Evolutionary conservation across 92 coral and sea anemone genomes (phyloP).

Genomic region (Umimayanthus chanpuru): DNA sequence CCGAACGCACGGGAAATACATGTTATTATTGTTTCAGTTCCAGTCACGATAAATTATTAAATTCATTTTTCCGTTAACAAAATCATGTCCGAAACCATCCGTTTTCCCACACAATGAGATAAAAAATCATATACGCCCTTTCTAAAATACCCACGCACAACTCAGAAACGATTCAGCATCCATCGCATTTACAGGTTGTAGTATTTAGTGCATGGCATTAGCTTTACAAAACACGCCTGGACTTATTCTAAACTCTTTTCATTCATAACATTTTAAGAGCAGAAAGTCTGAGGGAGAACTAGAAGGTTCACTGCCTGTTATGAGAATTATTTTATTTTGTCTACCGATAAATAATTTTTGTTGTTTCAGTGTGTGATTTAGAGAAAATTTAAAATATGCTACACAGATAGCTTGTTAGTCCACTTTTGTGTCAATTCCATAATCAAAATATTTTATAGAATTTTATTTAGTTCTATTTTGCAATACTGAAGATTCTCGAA

Average conservation of each 20-base stretch:
- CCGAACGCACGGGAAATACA: no score
- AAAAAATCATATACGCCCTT: background rate
- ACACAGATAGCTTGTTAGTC: background rate
- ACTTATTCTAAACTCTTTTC: background rate
- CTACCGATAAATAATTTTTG: background rate
- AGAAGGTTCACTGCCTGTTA: background rate
- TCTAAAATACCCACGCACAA: background rate
- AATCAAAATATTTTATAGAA: background rate
- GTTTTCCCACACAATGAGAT: background rate
- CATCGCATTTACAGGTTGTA: background rate
- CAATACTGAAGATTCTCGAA: background rate
- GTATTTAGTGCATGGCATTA: no score
- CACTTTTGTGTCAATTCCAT: background rate
- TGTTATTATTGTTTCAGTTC: no score
- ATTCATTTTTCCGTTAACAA: no score
- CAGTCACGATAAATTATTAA: no score
- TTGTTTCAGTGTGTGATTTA: background rate
- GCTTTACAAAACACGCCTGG: no score
- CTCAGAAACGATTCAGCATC: background rate
- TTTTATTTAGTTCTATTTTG: no score
- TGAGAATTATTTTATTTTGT: background rate
- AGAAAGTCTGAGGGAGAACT: background rate
- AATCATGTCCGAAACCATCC: background rate
- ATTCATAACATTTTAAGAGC: no score
- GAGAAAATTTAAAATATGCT: no score